phyloP scores from a whole-genome alignment of 2,113 vertebrate genomes.

The Ptilorrhoa leucosticta region DNA sequence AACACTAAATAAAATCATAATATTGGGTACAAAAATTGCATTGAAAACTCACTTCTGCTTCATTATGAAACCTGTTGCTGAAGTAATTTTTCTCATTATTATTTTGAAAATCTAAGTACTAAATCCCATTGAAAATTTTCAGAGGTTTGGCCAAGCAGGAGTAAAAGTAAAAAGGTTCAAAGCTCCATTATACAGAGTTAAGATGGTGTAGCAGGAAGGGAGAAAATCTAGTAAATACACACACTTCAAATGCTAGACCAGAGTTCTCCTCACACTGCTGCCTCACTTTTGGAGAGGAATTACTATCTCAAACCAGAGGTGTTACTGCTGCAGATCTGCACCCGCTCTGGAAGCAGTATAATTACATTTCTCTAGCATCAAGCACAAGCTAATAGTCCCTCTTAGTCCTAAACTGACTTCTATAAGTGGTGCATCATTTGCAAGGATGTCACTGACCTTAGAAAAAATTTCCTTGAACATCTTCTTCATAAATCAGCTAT shows the following conservation, averaged over 20 bases:
- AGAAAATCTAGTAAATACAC: neutral
- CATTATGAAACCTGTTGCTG: neutral
- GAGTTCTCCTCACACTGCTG: neutral
- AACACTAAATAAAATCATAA: neutral
- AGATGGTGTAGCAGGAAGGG: neutral
- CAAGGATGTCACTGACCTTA: neutral
- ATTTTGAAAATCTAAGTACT: neutral
- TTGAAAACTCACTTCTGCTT: neutral
- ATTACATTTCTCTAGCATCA: neutral
- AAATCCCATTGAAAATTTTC: neutral
- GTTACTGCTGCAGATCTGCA: neutral
- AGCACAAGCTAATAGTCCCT: neutral
- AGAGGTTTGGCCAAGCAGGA: neutral
- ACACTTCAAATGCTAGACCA: neutral
- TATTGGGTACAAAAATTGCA: neutral
- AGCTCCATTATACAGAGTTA: neutral
- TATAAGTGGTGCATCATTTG: neutral
- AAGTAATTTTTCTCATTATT: neutral
- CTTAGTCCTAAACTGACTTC: neutral
- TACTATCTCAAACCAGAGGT: neutral
- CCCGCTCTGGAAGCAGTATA: rapidly evolving
- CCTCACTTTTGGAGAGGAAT: neutral
- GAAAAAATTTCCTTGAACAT: neutral
- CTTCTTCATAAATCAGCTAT: neutral
- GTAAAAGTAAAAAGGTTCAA: neutral